Evolutionary conservation across 2,113 vertebrate genomes (phyloP).

Genomic region (Thryonomys swinderianus): DNA sequence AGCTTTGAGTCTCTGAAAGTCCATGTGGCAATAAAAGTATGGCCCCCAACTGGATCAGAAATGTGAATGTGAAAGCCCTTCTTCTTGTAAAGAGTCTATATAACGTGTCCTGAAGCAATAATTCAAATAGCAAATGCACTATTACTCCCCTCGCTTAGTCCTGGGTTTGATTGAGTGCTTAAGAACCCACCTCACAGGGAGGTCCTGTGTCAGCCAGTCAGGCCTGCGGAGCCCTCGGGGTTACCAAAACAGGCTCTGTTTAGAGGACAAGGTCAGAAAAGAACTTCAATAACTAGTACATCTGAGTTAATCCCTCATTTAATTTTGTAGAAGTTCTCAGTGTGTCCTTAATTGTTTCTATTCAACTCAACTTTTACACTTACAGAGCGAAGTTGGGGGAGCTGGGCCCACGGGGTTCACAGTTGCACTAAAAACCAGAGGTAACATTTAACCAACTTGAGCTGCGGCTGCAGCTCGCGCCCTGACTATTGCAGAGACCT

Average conservation of each 20-base stretch:
- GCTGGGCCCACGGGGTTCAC: conserved; percentile 69
- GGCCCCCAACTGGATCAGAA: conserved; percentile 66
- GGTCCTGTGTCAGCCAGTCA: conserved; percentile 3
- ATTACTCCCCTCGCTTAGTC: conserved; percentile 42
- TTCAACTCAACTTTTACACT: conserved; percentile 58
- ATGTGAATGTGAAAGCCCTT: conserved; percentile 39
- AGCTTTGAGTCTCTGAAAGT: conserved; percentile 61
- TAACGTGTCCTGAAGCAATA: conserved; percentile 54
- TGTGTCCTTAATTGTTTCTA: conserved; percentile 74
- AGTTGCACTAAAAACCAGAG: conserved; percentile 72
- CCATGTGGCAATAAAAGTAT: conserved; percentile 39
- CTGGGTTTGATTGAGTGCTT: conserved; percentile 47
- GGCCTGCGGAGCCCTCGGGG: conserved; percentile 47
- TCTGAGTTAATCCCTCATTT: conserved; percentile 63
- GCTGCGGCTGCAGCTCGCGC: conserved; percentile 64
- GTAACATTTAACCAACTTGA: conserved; percentile 57
- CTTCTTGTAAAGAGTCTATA: conserved; percentile 67
- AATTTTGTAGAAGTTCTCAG: conserved; percentile 43
- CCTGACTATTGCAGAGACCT: conserved; percentile 56
- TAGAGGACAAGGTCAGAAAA: conserved; percentile 64
- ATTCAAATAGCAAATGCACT: conserved; percentile 44
- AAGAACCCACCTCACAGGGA: conserved; percentile 61
- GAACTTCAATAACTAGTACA: conserved; percentile 49
- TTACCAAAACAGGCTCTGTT: conserved; percentile 70
- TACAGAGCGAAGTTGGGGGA: conserved; percentile 52